Base-by-base conservation (phyloP, 2,888 invertebrate species). In the Argynnis bischoffii region DNA sequence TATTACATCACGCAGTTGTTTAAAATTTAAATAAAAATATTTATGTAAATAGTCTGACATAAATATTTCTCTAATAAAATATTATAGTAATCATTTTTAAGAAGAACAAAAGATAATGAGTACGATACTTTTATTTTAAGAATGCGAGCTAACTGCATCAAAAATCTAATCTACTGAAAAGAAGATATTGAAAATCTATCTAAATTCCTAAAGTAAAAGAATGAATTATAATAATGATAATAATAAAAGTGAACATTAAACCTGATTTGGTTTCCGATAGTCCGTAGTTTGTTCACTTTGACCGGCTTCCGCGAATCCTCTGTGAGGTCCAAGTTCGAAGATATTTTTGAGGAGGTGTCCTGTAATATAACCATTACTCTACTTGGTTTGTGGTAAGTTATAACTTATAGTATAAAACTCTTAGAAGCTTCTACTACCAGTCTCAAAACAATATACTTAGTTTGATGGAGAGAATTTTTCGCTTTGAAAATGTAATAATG, bases 261-360 rank as follows among this genome's bases (percentile, higher is more conserved):
- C 96, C 96, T 94, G 83, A 96, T 96, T 89, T 96, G 96, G 86
- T 96, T 95, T 78, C 96, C 95, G 77, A 96, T 96, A 35, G 96
- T 95, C 77, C 95, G 92, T 77, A 96, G 85, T 75, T 95, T 94
- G 85, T 94, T 95, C 69, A 96, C 92, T 92, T 96, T 96, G 56
- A 88, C 84, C 63, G 94, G 93, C 81, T 93, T 93, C 70, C 90
- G 83, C 8, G 93, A 85, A 75, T 94, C 95, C 78, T 94, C 94
- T 2, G 92, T 89, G 64, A 93, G 85, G 75, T 93, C 92, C 74
- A 93, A 84, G 79, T 94, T 95, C 64, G 94, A 95, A 66, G 94
- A 93, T 86, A 95, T 94, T 80, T 94, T 93, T 41, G 94, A 93
- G 47, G 94, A 86, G 5, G 93, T 93, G 74, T 94, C 94, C 94